These are phyloP conservation scores for Shinisaurus crocodilurus DNA, from an alignment of 2,113 vertebrate species.

Conservation along the genomic window DNA sequence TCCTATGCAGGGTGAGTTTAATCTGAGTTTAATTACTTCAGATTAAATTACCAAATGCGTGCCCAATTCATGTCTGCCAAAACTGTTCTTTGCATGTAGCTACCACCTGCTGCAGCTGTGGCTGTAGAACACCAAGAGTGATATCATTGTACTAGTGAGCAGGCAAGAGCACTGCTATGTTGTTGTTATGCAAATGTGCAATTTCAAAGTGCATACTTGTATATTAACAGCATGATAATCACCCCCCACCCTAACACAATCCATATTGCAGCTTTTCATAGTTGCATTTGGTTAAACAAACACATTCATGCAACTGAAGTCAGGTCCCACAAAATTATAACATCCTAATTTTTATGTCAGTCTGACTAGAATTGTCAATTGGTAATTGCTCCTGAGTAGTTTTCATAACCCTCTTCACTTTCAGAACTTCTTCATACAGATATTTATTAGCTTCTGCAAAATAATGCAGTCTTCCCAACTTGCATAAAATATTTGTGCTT, in stretches of 20 bases:
- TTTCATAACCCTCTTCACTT: neutral
- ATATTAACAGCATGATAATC: neutral
- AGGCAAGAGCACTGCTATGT: neutral
- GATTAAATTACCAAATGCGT: neutral
- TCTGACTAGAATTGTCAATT: neutral
- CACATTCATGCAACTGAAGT: neutral
- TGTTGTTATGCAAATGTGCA: neutral
- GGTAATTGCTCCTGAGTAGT: neutral
- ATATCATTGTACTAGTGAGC: neutral
- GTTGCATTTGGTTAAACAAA: neutral
- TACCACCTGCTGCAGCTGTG: neutral
- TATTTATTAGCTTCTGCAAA: conserved; percentile 8
- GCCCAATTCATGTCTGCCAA: neutral
- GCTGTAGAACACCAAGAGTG: neutral
- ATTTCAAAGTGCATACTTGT: neutral
- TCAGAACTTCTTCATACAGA: neutral
- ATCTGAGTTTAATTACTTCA: neutral
- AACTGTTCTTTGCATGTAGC: neutral
- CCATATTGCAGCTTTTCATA: neutral
- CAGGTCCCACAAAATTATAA: neutral
- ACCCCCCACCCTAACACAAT: neutral
- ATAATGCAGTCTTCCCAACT: neutral
- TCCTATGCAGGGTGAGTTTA: too few species aligned
- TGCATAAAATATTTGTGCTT: neutral
- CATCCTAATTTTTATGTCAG: too few species aligned